Evolutionary conservation across 1,140 invertebrate genomes (phyloP), one percentile per base, ranked within the genome.

Genomic region (Lineus longissimus): DNA sequence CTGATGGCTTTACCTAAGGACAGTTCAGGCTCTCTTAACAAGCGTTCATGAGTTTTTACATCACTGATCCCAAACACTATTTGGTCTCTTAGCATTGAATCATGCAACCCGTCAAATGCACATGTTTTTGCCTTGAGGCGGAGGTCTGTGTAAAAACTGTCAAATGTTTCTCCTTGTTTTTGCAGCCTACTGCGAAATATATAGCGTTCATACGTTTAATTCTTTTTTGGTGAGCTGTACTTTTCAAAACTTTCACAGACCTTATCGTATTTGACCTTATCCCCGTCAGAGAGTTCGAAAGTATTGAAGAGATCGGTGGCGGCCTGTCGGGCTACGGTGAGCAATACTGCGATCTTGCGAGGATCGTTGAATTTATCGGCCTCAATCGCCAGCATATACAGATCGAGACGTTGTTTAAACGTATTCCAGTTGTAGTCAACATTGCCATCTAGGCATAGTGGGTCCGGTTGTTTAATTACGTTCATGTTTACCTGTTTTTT

Each of bases 171-270:
- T n/a, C 27, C 56, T 27, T 31, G 13, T 30, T 61, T 59, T 54
- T 69, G 70, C 6, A 64, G 23, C 33, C 67, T 41, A 23, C 33
- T 61, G 29, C 64, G 62, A 23, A 69, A 71, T 22, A 9, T 51
- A 31, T 69, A 71, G 19, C 64, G 30, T 36, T 65, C 70, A 19
- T 61, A 66, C 0, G 59, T 66, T 40, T 59, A 60, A 22, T 69
- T 69, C 23, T 56, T 63, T 54, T 69, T 51, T 7, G 47, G 47
- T 4, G 47, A 51, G n/a, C 47, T 7, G 47, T 51, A n/a, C 4
- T 4, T n/a, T n/a, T 51, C 25, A n/a, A 23, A 23, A 6, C 6
- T n/a, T 51, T 4, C 47, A n/a, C 6, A 7, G 4, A 19, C n/a
- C 6, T n/a, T 4, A 15, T 36, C 33, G 33, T 36, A 36, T 36